A percentile compares a stretch with the other conserved stretches of the same genome.
phyloP scores from a whole-genome alignment of 2,113 vertebrate genomes.

The Chascanopsetta lugubris region DNA sequence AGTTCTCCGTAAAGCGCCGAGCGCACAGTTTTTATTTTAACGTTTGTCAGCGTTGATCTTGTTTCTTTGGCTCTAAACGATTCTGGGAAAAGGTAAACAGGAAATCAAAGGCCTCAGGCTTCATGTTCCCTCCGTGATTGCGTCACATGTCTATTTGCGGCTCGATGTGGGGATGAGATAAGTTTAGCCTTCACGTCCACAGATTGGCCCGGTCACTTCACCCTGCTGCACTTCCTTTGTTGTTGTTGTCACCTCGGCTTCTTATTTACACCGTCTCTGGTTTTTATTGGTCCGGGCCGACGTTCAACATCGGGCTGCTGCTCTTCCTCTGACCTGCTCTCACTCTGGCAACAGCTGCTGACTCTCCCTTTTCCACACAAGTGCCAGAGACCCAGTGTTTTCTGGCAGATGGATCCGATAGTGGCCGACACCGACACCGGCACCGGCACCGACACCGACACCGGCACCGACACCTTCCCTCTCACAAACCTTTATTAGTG shows the following conservation, averaged over 20 bases:
- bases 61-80: no score
- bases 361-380: constrained; percentile 29
- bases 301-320: constrained; percentile 13
- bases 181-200: not conserved
- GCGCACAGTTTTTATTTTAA: no score
- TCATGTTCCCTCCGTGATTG: not conserved
- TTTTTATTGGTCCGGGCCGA: constrained; percentile 40
- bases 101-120: not conserved
- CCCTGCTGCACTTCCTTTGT: not conserved
- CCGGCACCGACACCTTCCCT: not conserved
- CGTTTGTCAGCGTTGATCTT: no score
- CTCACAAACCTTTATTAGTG: not conserved
- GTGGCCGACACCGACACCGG: not conserved
- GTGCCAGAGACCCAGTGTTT: constrained; percentile 28
- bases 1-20: no score
- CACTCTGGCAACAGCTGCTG: constrained; percentile 4
- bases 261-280: constrained; percentile 23
- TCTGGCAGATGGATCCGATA: not conserved
- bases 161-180: not conserved
- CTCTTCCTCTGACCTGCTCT: constrained; percentile 18
- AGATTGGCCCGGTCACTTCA: not conserved
- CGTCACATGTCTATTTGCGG: not conserved
- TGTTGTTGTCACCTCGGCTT: constrained; percentile 32
- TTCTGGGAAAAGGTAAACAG: no score
- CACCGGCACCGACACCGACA: no score